phyloP scores from a whole-genome alignment of 2,113 vertebrate species.

The Alouatta palliata region DNA sequence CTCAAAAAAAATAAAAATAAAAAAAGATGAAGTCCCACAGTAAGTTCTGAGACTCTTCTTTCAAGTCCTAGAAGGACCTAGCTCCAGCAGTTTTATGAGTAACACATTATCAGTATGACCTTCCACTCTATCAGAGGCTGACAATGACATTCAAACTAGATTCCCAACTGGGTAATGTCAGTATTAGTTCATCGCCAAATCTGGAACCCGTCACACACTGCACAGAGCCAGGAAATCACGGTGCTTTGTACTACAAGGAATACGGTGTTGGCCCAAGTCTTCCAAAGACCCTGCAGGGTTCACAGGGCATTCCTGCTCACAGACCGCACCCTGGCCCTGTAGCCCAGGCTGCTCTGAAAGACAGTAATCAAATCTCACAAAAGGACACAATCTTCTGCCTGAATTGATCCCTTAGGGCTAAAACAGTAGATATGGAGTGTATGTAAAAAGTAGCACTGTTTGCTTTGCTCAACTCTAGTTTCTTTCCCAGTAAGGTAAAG shows the following conservation, averaged over 20 bases:
- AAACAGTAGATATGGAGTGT: rapidly evolving
- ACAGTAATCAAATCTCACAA: not conserved
- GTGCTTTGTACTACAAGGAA: not conserved
- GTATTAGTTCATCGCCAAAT: not conserved
- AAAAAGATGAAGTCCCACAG: not conserved
- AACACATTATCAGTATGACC: rapidly evolving
- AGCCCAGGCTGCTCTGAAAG: not conserved
- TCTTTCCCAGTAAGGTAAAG: not conserved
- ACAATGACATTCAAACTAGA: not conserved
- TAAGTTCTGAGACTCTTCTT: not conserved
- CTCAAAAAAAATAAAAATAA: too few relatives aligned
- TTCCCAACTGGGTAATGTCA: too few relatives aligned
- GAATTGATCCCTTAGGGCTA: not conserved
- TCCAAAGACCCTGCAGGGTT: not conserved
- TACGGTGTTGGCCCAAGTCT: not conserved
- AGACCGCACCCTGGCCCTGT: rapidly evolving
- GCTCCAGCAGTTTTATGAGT: not conserved
- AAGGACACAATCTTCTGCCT: not conserved
- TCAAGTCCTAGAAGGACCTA: not conserved
- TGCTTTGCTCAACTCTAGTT: not conserved
- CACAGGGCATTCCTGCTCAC: not conserved
- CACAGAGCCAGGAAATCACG: not conserved
- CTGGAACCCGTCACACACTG: rapidly evolving
- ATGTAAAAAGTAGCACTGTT: not conserved
- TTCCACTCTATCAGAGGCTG: not conserved